Evolutionary conservation across 2,888 invertebrate species (phyloP).

Genomic region (Esperia sulphurella): DNA sequence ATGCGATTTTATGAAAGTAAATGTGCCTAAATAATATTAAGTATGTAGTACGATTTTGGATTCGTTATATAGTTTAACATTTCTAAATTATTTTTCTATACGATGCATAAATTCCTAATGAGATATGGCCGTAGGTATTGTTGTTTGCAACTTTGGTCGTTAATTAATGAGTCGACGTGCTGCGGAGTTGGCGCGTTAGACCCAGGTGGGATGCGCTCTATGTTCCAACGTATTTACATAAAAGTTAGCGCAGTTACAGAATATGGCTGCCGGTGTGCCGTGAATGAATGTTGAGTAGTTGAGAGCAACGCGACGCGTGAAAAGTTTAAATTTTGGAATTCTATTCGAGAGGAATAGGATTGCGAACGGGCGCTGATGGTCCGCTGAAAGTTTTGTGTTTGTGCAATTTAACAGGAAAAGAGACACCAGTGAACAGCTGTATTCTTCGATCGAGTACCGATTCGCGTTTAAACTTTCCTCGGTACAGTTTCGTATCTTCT

Average conservation of each 20-base stretch:
- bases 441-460: slow-evolving; percentile 6
- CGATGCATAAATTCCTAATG: slow-evolving; percentile 34
- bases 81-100: slow-evolving; percentile 20
- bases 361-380: slow-evolving; percentile 11
- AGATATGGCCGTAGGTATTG: slow-evolving; percentile 43
- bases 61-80: slow-evolving; percentile 8
- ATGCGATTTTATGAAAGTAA: too few relatives aligned
- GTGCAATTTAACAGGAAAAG: slow-evolving; percentile 13
- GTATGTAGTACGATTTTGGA: too few relatives aligned
- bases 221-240: slow-evolving; percentile 51
- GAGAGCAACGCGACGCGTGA: slow-evolving; percentile 18
- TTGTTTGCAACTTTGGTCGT: slow-evolving; percentile 52
- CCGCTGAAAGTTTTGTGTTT: slow-evolving; percentile 13
- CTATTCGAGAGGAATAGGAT: slow-evolving; percentile 13
- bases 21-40: neutral
- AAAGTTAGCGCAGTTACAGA: slow-evolving; percentile 50
- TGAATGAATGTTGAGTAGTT: slow-evolving; percentile 13
- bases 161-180: slow-evolving; percentile 51
- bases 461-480: neutral
- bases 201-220: slow-evolving; percentile 56
- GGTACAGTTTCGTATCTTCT: neutral
- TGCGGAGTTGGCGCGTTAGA: slow-evolving; percentile 30
- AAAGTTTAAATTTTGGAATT: slow-evolving; percentile 17
- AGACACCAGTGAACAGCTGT: slow-evolving; percentile 8
- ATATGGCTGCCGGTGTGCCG: slow-evolving; percentile 22